Evolutionary conservation across 1,140 invertebrate genomes (phyloP).

Genomic region (Cataglyphis hispanica): DNA sequence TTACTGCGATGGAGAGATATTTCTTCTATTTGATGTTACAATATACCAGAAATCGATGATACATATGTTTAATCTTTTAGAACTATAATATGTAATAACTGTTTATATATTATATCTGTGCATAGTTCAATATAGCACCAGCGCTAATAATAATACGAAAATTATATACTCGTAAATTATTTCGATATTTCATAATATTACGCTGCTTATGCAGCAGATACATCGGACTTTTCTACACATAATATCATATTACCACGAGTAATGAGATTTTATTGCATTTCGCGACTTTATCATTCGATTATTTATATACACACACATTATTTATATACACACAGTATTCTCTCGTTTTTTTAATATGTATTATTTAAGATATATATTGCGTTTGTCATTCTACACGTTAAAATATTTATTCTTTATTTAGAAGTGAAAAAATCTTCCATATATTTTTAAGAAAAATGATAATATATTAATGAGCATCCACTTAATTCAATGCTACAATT

Average conservation of each 20-base stretch:
- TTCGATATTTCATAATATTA: slow-evolving; percentile 53
- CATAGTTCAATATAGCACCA: slow-evolving; percentile 27
- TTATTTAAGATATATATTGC: background rate
- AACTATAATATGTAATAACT: slow-evolving; percentile 41
- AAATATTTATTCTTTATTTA: background rate
- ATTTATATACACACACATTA: background rate
- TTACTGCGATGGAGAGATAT: background rate
- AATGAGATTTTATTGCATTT: slow-evolving; percentile 62
- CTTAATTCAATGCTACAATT: too few relatives aligned
- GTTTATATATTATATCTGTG: slow-evolving; percentile 18
- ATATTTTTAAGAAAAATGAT: background rate
- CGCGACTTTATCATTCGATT: slow-evolving; percentile 58
- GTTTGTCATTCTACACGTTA: background rate
- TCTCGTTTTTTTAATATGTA: background rate
- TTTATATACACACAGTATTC: background rate
- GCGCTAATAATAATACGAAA: slow-evolving; percentile 57
- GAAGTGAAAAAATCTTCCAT: background rate
- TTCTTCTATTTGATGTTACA: slow-evolving; percentile 41
- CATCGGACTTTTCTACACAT: slow-evolving; percentile 55
- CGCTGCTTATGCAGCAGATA: slow-evolving; percentile 51
- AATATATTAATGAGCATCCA: too few relatives aligned
- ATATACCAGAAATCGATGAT: slow-evolving; percentile 27
- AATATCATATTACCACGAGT: slow-evolving; percentile 61
- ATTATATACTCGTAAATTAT: slow-evolving; percentile 59
- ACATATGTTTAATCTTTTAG: slow-evolving; percentile 34